A percentile compares a stretch with the other conserved stretches of the same genome.
These are phyloP conservation scores for Linnaemya vulpina DNA, from an alignment of 2,888 invertebrate genomes.

Conservation along the genomic window DNA sequence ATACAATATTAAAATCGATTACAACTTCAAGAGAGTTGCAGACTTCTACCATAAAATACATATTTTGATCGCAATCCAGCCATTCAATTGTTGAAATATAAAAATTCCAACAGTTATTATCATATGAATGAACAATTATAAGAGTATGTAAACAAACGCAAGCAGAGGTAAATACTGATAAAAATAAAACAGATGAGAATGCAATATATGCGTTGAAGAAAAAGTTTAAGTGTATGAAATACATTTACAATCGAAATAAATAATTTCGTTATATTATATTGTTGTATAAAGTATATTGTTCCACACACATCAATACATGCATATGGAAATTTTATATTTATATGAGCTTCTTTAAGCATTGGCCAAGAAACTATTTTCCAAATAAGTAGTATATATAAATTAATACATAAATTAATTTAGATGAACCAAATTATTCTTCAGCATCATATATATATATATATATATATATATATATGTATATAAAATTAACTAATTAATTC, in stretches of 20 bases:
- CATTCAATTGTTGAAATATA: constrained; percentile 52
- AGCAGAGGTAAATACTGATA: constrained; percentile 5
- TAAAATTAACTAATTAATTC: not conserved
- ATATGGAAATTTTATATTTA: too few species aligned
- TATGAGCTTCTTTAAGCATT: too few species aligned
- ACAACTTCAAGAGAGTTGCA: constrained; percentile 13
- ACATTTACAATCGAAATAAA: not conserved
- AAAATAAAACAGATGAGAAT: constrained; percentile 9
- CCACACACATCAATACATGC: too few species aligned
- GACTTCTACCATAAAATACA: constrained; percentile 1
- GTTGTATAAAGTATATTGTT: too few species aligned
- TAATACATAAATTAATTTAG: too few species aligned
- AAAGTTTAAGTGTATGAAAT: not conserved
- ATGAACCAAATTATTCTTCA: too few species aligned
- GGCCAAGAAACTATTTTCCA: too few species aligned
- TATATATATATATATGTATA: not conserved
- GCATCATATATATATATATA: too few species aligned
- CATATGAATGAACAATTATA: constrained; percentile 53
- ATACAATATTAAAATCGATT: not conserved
- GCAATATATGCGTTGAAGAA: not conserved
- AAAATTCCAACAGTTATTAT: constrained; percentile 56
- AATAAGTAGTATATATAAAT: too few species aligned
- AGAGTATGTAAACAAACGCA: constrained; percentile 2
- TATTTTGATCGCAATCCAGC: constrained; percentile 36
- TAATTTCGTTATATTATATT: too few species aligned